Evolutionary conservation across 2,888 invertebrate genomes (phyloP), one percentile per base, ranked within the genome.

Genomic region (Lochmaea capreae): DNA sequence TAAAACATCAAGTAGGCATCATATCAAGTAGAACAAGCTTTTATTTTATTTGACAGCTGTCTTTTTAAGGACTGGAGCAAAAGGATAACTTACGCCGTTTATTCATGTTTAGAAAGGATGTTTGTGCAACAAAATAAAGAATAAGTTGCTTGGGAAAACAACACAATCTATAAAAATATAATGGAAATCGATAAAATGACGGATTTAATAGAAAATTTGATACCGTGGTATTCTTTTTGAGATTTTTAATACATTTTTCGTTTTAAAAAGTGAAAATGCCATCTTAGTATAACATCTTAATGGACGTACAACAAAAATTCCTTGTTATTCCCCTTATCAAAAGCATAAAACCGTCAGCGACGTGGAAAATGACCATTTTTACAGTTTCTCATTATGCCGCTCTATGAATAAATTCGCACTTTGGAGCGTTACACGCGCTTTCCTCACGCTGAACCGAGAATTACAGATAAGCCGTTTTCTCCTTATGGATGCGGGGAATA

Each of bases 391-490:
- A 88, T 88, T 88, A 88, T 88, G 87, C 87, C 85, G 86, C 85
- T 87, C 88, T 88, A 88, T 88, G 88, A 88, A 88, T 88, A 88
- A 88, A 88, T 88, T 88, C 87, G 87, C 88, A 88, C 88, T 88
- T 87, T 83, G 83, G 83, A 84, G 85, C 86, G 86, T 85, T 84
- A 85, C 83, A 84, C 83, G 82, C 83, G 78, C 82, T 80, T 78
- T 81, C 78, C 80, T 81, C 82, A 79, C 81, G 72, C 80, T 83
- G 82, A 83, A 83, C 82, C 83, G 85, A 83, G 86, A 87, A 86
- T 86, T 86, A 85, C 85, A 86, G 87, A 87, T 86, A 87, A 87
- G 86, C 86, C 80, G 80, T 79, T 77, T 74, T 76, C 77, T 72
- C 76, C 77, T 76, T 77, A 79, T 80, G 80, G 80, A 80, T 81